Base-by-base conservation (phyloP, 1,140 invertebrate genomes). In the Caenorhabditis tropicalis region DNA sequence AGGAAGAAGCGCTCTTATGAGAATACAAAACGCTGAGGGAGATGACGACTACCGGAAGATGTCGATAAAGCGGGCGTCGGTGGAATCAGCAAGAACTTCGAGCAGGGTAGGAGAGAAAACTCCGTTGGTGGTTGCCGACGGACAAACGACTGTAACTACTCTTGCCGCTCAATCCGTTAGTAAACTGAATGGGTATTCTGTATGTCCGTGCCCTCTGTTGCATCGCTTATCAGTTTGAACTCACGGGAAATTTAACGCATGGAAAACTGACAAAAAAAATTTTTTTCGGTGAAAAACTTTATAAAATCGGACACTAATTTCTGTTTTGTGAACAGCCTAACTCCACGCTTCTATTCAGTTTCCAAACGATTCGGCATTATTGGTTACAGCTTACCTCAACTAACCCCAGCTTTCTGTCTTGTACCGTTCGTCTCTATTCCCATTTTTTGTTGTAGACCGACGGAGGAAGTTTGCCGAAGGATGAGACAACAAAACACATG, bases 1-100 rank as follows among this genome's bases (percentile, higher is more conserved):
- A 89, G 89, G 89, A n/a, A 79, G 89, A 51, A 89, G 88, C 88
- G 89, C 89, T 21, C 79, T 89, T 29, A 83, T 89, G 60, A 84
- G 89, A 80, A 89, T 89, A 19, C 85, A 88, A 33, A 79, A 56
- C 29, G 80, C 48, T 19, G 53, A 58, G 19, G 48, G 82, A 83
- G 49, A 58, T 21, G 84, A 85, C 33, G 82, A 84, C 60, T 31
- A 85, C 70, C 31, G 83, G 19, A 84, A 65, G 27, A 84, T 74
- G 43, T 84, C 83, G 0, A 65, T 74, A 7, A 84, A 84, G 31
- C n/a, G 74, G n/a, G 43, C 48, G 12, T 81, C 79, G 0, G 79
- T 81, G 16, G 79, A 81, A 56, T 53, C 48, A 33, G 48, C 48
- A 21, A 51, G 79, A 36, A 81, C 79, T 19, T 53, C 48, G 19